Base-by-base conservation (phyloP, 2,888 invertebrate genomes). In the Fragum fragum region DNA sequence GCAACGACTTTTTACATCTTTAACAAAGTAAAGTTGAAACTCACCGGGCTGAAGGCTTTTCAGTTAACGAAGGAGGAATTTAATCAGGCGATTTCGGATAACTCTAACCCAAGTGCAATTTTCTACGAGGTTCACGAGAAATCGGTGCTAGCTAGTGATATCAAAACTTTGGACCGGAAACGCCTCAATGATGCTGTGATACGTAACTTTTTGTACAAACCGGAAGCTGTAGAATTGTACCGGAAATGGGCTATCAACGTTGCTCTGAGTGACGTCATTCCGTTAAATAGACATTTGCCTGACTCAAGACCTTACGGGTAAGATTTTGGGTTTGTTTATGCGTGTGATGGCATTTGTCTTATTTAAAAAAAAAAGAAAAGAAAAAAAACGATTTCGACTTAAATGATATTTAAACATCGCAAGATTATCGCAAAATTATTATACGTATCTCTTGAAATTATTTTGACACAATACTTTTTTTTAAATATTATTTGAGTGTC, bases 231-330 rank as follows among this genome's bases (percentile, higher is more conserved):
- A 14, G 63, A 74, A 2, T 42, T 66, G 21, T 61, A 66, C 21
- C 28, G 75, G 55, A 83, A 80, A 7, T 88, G 87, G 76, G 79
- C 79, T 7, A 76, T 92, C 26, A 91, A 92, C 75, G 87, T 91
- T n/a, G 79, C 79, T 16, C 77, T 88, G 23, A 91, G 91, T 82
- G 92, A 92, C 70, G 29, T 87, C 16, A 80, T 91, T 26, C 89
- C 92, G 7, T 57, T 92, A 18, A 90, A 92, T 78, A 86, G 92
- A 73, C 81, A 83, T 52, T 86, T 92, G 18, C 91, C 92, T 0
- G 91, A 92, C 70, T 91, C 91, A 1, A 88, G 92, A 79, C 91
- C 91, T 23, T 14, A 32, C n/a, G 89, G 90, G 91, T 91, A 55
- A 26, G 53, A 26, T 11, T 70, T 61, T 18, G n/a, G n/a, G n/a